Conservation (phyloP, 2,888 invertebrate species). For the Netelia fuscicornis region DNA sequence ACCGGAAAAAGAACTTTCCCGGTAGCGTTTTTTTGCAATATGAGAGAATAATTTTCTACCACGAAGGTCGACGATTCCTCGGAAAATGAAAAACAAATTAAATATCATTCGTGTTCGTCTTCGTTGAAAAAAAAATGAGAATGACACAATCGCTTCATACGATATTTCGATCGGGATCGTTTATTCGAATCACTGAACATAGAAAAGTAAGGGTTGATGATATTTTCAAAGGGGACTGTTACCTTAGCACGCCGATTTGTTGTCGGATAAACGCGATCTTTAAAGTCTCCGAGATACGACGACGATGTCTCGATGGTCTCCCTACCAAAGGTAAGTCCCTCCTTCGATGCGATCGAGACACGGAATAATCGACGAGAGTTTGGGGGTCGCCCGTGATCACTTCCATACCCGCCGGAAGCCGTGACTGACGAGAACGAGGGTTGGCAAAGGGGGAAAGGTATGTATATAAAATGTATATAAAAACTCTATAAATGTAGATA, state of each 20-base stretch:
- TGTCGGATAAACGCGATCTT: background rate
- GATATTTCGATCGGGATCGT: background rate
- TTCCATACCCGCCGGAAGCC: slow-evolving; percentile 29
- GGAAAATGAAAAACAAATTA: background rate
- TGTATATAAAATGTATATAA: slow-evolving; percentile 14
- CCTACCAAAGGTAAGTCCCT: background rate
- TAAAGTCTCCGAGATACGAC: slow-evolving; percentile 5
- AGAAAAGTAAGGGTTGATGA: too few species aligned
- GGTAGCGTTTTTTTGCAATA: background rate
- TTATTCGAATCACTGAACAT: too few species aligned
- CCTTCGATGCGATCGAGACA: background rate
- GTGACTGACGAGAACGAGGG: slow-evolving; percentile 38
- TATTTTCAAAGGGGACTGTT: background rate
- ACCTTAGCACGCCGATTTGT: background rate
- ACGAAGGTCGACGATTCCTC: background rate
- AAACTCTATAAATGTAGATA: too few species aligned
- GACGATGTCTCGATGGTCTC: slow-evolving; percentile 16
- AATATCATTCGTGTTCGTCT: background rate
- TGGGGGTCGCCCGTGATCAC: slow-evolving; percentile 50
- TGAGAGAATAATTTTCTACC: background rate
- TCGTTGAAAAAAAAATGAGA: background rate
- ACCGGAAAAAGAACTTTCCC: background rate
- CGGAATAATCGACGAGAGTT: slow-evolving; percentile 34
- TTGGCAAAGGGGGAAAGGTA: slow-evolving; percentile 21
- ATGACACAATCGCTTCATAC: background rate